Conservation (phyloP, 2,888 invertebrate species). For the Liodrosophila aerea region DNA sequence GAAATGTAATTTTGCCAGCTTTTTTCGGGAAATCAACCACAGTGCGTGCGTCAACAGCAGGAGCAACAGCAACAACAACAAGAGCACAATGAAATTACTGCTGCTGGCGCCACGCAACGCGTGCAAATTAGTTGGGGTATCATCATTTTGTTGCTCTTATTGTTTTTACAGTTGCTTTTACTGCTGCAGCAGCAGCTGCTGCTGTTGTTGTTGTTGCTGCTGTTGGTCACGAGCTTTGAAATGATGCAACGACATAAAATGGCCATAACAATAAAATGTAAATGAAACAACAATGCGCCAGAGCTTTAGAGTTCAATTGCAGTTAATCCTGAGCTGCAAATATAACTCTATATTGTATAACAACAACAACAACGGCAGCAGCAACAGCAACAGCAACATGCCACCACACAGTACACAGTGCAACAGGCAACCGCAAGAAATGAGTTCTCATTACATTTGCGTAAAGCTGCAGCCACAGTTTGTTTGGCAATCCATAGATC, state of each 20-base stretch:
- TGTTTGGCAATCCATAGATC: constrained; percentile 6
- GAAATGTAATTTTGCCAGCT: no score
- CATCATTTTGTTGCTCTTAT: constrained; percentile 30
- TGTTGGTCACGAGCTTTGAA: neutral
- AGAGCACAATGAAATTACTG: constrained; percentile 20
- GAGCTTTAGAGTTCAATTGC: constrained; percentile 26
- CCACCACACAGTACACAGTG: neutral
- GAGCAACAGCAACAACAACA: constrained; percentile 17
- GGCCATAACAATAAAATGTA: constrained; percentile 58
- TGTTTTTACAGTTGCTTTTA: constrained; percentile 23
- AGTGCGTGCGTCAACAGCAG: no score
- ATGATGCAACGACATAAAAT: constrained; percentile 24
- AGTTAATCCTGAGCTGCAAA: constrained; percentile 53
- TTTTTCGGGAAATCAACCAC: no score
- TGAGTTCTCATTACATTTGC: constrained; percentile 1
- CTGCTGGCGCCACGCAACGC: constrained; percentile 59
- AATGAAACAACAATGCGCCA: constrained; percentile 49
- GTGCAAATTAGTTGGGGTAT: constrained; percentile 57
- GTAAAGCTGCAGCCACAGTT: neutral
- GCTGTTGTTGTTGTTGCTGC: constrained; percentile 1
- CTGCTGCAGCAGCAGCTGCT: constrained; percentile 25
- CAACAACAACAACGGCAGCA: constrained; percentile 11
- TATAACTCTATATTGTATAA: constrained; percentile 50
- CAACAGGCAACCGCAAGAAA: no score
- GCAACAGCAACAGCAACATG: constrained; percentile 6